Evolutionary conservation across 2,797 vertebrate genomes (phyloP), one percentile per base, ranked within the genome.

Genomic region (Stomatorhinus walkeri): DNA sequence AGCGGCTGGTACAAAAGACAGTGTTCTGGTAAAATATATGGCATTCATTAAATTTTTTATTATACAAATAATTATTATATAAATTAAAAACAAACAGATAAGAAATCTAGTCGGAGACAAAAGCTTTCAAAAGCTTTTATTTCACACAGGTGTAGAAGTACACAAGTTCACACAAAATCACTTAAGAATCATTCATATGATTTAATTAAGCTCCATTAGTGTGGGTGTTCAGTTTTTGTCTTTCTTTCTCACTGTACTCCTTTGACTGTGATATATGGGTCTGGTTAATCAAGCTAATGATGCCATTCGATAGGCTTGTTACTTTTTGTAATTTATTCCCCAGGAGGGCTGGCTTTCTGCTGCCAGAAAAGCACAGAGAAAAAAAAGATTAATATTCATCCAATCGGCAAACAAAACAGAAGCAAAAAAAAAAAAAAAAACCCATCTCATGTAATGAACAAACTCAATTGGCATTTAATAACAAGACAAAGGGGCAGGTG

Each of bases 241-340:
- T 79, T 43, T 36, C 28, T 36, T 32, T 8, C 68, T 86, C 89
- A 90, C 89, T 91, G 89, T 91, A 94, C 91, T 90, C 32, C 89
- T 90, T 88, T 92, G 89, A 91, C 90, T 88, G 90, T 91, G 92
- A 90, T 93, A 94, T 94, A 94, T 93, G 93, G 93, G 91, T 87
- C 85, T 86, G 90, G 91, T 93, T 94, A 94, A 94, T 94, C 92
- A 94, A 93, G 91, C 92, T 92, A 94, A 94, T 91, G 84, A 93
- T 90, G 91, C 91, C 91, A 90, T 90, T 92, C 90, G 48, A 83
- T 90, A 89, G 91, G 91, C 88, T 92, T 61, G 72, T 93, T 93
- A 93, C 93, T 92, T 92, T 89, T 87, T 61, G 87, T 91, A 91
- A 93, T 92, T 91, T 89, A 89, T 87, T 91, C 89, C 91, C 89